Conservation (phyloP, 2,113 vertebrate genomes). For the Aphyosemion australe region DNA sequence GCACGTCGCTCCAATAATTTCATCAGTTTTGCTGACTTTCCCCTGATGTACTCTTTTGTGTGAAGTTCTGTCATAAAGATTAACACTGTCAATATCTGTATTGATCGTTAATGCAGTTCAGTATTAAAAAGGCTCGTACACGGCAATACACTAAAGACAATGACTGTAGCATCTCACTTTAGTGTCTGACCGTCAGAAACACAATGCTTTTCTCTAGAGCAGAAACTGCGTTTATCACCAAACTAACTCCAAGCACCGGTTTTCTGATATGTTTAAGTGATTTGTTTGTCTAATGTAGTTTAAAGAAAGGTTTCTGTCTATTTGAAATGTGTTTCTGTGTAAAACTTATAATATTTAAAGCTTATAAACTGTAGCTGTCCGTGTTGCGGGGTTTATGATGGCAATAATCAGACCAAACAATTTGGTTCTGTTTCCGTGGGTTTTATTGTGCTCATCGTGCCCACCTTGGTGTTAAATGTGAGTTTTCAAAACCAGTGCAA, state of each 20-base stretch:
- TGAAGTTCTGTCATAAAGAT: background rate
- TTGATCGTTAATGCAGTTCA: background rate
- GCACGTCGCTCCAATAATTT: background rate
- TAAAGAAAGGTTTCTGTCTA: no score
- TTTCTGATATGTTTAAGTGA: no score
- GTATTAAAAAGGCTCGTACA: background rate
- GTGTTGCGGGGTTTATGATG: no score
- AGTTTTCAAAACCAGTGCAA: no score
- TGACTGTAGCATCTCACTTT: background rate
- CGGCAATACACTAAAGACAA: background rate
- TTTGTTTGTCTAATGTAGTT: no score
- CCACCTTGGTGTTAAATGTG: no score
- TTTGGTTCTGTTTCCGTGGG: no score
- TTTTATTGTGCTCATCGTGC: no score
- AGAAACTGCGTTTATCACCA: background rate
- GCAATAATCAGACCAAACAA: no score
- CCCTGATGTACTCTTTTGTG: background rate
- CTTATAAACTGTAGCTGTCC: no score
- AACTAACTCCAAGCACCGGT: background rate
- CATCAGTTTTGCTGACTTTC: background rate
- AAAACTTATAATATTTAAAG: no score
- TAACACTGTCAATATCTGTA: background rate
- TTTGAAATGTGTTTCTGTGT: no score
- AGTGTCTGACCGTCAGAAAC: background rate
- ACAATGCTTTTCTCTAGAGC: background rate